phyloP scores from a whole-genome alignment of 1,140 invertebrate genomes.

The Mercenaria mercenaria region DNA sequence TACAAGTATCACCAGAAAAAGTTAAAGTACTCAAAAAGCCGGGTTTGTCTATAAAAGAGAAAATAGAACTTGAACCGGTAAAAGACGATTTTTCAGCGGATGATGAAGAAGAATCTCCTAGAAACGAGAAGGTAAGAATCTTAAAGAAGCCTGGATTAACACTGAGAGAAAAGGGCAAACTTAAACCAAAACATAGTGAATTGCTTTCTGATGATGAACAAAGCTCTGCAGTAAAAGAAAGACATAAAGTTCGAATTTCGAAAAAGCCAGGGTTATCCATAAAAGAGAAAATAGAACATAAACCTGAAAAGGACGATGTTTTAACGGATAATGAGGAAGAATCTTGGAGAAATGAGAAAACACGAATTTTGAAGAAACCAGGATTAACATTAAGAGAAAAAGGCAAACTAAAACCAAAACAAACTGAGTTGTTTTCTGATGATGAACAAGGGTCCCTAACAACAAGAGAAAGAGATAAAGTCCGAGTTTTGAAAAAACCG shows the following conservation, averaged over 20 bases:
- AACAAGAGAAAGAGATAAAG: background rate
- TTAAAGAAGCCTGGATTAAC: constrained; percentile 17
- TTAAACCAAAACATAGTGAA: background rate
- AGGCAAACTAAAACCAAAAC: background rate
- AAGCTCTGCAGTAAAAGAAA: background rate
- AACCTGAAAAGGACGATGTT: background rate
- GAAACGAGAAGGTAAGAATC: background rate
- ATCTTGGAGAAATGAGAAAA: background rate
- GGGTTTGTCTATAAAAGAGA: background rate
- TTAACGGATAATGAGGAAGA: background rate
- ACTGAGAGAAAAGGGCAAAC: background rate
- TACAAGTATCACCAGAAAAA: background rate
- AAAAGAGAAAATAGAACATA: constrained; percentile 15
- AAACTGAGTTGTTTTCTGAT: background rate
- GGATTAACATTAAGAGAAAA: background rate
- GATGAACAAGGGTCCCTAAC: background rate
- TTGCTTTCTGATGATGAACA: background rate
- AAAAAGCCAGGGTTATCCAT: constrained; percentile 25
- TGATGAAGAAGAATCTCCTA: background rate
- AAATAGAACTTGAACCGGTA: background rate
- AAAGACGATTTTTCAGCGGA: background rate
- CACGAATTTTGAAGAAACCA: background rate
- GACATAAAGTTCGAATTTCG: background rate
- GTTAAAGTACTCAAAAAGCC: constrained; percentile 12
- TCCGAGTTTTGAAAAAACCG: background rate